phyloP scores from a whole-genome alignment of 2,797 vertebrate species.

The Poeciliopsis paucimaculata region DNA sequence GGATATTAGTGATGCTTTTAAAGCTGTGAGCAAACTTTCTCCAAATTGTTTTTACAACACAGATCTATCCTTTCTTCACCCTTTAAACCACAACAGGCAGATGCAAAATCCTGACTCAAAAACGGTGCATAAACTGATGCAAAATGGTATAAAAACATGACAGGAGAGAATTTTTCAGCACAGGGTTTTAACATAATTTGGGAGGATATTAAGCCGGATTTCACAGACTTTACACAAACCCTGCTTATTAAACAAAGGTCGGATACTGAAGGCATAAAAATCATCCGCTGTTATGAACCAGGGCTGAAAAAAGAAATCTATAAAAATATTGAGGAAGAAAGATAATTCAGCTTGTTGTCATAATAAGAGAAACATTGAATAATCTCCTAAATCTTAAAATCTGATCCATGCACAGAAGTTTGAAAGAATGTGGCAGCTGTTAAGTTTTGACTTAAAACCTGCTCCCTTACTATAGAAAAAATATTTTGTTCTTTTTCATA shows the following conservation, averaged over 20 bases:
- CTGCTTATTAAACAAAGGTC: neutral
- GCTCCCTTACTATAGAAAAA: neutral
- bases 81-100: neutral
- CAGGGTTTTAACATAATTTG: neutral
- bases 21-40: neutral
- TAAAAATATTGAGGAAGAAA: neutral
- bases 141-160: neutral
- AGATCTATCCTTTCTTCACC: neutral
- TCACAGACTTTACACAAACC: neutral
- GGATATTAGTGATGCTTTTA: neutral
- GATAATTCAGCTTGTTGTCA: neutral
- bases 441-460: neutral
- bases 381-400: slow-evolving; percentile 1
- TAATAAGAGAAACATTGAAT: neutral
- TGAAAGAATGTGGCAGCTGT: neutral
- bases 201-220: neutral
- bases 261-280: neutral
- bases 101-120: neutral
- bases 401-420: neutral
- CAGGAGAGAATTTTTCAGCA: neutral
- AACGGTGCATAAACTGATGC: neutral
- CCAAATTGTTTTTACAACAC: neutral
- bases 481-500: neutral
- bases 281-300: neutral
- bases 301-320: neutral